phyloP scores from a whole-genome alignment of 2,797 vertebrate species.

The Semaprochilodus insignis region DNA sequence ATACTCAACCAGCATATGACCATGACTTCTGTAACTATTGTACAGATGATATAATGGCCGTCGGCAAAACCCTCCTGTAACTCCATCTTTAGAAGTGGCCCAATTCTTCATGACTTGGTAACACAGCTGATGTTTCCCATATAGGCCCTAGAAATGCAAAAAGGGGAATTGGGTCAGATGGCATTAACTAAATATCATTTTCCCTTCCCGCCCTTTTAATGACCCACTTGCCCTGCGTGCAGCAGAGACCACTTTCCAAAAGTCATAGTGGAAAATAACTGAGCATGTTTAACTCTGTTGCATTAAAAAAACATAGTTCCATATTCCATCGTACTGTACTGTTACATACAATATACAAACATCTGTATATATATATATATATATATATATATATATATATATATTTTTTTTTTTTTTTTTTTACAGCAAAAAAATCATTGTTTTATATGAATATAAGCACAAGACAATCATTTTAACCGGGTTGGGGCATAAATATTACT shows the following conservation, averaged over 20 bases:
- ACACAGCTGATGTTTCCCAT: neutral
- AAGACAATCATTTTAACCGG: no score
- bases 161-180: slow-evolving; percentile 6
- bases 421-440: no score
- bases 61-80: neutral
- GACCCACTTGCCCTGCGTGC: slow-evolving; percentile 34
- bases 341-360: no score
- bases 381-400: no score
- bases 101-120: neutral
- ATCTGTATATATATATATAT: no score
- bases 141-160: neutral
- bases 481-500: neutral
- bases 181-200: slow-evolving; percentile 44
- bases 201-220: slow-evolving; percentile 39
- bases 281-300: neutral
- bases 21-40: no score
- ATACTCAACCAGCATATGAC: no score
- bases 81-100: neutral
- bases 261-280: neutral
- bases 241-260: neutral
- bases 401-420: no score
- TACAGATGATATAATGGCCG: no score
- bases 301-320: no score
- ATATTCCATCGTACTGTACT: no score
- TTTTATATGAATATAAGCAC: no score